Evolutionary conservation across 2,797 vertebrate genomes (phyloP), one percentile per base, ranked within the genome.

Genomic region (Chloroceryle amazona): DNA sequence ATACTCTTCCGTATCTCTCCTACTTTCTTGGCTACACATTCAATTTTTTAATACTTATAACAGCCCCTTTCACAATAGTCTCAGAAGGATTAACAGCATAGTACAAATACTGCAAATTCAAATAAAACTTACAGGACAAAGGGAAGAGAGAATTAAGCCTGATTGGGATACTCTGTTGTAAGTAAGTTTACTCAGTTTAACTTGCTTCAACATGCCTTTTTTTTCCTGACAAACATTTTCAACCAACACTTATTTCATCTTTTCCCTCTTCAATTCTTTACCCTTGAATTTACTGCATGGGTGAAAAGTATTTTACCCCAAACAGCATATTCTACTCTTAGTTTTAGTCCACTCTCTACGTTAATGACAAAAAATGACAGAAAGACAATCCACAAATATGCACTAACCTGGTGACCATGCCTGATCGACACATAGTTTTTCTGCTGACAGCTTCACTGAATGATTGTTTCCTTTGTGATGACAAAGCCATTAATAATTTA

Each of bases 401-500:
- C 72, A 96, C 97, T 90, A 41, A 98, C 97, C 97, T 98, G 89
- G 81, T 65, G 89, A 89, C 31, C 11, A 5, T 39, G 42, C 79
- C 39, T 7, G 51, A 71, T 0, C 96, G 95, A 94, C 97, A 98
- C 97, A 98, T 97, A 2, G 54, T 74, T 95, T 44, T 98, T 26
- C 93, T 94, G 92, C 93, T 57, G 66, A 23, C 66, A 9, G 82
- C 49, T 47, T 78, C 70, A 29, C 78, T 20, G 0, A 92, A 44
- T 0, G 81, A 89, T 74, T 93, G 93, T 7, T 96, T 96, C 83
- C 96, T 97, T 47, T 95, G 97, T 0, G 95, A 71, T 12, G 90
- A 90, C 94, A 96, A 58, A 86, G 96, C 97, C 97, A 97, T 98
- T 86, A 97, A 85, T 29, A 65, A 39, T n/a, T 81, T 92, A 15